Base-by-base conservation (phyloP, 2,797 vertebrate genomes). In the Helicolenus hilgendorfi region DNA sequence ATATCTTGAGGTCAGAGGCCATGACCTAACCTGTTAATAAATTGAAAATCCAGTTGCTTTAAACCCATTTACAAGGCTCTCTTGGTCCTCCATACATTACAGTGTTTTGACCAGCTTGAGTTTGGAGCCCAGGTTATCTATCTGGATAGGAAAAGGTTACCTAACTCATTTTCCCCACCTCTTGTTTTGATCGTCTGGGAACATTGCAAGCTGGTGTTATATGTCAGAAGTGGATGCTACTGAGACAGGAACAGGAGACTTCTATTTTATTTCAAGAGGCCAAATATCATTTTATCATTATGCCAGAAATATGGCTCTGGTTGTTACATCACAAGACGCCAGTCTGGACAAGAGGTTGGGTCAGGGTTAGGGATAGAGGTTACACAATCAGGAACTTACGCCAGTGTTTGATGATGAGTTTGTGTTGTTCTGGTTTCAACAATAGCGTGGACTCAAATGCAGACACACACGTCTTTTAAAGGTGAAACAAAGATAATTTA, bases 191-290 rank as follows among this genome's bases (percentile, higher is more conserved):
- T 63, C 10, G 1, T 68, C 59, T 89, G 85, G 83, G 89, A 92
- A 94, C 81, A 89, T 93, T 63, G 81, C 90, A 84, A 41, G 70
- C 64, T 69, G 70, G 88, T 92, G 95, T 73, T 84, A 94, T 87
- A 96, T 94, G 74, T 91, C 90, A 78, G 77, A 71, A 79, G 85
- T 26, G 89, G 87, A 90, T 81, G 91, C 59, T 71, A 94, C 64
- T 75, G 79, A 59, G 72, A 85, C 83, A 82, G 20, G 55, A 81
- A 76, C 63, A 67, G 14, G 72, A 59, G 9, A 63, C 78, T 49
- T 78, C 60, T 68, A 9, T 73, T 87, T 79, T 59, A 85, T 93
- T 81, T 84, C 53, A 36, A 14, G 45, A 79, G 27, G 35, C 62
- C 77, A 55, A 60, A 89, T 84, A 83, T 60, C 71, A 75, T 79